These are phyloP conservation scores for Allacma fusca DNA, from an alignment of 2,888 invertebrate species.

Conservation along the genomic window DNA sequence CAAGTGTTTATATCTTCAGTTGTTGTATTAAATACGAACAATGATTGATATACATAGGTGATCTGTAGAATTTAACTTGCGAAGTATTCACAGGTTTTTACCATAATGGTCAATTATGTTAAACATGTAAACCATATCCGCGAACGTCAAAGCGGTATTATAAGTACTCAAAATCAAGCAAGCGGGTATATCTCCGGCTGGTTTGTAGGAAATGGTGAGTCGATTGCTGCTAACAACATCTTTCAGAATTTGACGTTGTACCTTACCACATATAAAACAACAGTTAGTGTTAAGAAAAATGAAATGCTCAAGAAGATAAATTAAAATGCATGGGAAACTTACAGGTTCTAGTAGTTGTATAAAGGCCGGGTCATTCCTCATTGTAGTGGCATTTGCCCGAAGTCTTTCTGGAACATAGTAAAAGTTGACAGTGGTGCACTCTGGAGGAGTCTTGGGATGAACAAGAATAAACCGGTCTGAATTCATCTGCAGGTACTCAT, in stretches of 20 bases:
- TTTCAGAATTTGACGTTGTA: conserved; percentile 7
- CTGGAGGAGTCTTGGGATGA: neutral
- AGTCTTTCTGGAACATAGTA: conserved; percentile 19
- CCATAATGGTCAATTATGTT: conserved; percentile 25
- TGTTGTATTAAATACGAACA: no score
- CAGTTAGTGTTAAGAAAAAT: no score
- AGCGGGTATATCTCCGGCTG: no score
- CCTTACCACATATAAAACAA: neutral
- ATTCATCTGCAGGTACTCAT: neutral
- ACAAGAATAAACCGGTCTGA: neutral
- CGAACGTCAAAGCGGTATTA: conserved; percentile 10
- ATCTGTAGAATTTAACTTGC: no score
- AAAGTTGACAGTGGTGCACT: conserved; percentile 22
- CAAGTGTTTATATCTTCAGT: no score
- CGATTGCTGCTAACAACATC: neutral
- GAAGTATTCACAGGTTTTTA: neutral
- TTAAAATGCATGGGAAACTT: no score
- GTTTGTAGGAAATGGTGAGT: neutral
- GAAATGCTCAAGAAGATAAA: no score
- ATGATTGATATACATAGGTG: no score
- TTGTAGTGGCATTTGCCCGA: neutral
- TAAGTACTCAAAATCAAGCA: neutral
- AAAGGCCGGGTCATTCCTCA: no score
- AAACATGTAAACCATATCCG: conserved; percentile 17
- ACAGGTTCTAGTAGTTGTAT: no score